phyloP scores from a whole-genome alignment of 2,797 vertebrate genomes.

The Sarcoramphus papa region DNA sequence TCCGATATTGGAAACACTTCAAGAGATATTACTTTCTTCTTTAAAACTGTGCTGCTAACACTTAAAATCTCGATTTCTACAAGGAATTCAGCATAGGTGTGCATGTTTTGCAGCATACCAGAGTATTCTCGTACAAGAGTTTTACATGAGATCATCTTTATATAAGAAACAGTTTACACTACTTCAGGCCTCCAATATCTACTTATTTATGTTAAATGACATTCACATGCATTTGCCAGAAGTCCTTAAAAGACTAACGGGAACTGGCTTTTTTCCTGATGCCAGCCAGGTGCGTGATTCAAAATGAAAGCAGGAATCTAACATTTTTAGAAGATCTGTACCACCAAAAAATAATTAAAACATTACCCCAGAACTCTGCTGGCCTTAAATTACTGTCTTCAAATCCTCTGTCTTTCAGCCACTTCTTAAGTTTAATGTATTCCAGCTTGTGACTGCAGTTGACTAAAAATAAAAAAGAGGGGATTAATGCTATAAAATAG shows the following conservation, averaged over 20 bases:
- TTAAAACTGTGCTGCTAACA: neutral
- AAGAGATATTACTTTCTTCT: neutral
- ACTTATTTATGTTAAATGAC: neutral
- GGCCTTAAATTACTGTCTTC: slow-evolving; percentile 77
- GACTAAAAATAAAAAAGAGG: slow-evolving; percentile 63
- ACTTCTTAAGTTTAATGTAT: slow-evolving; percentile 84
- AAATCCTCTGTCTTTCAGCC: slow-evolving; percentile 86
- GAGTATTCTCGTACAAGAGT: neutral
- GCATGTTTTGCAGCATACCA: neutral
- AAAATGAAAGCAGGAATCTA: neutral
- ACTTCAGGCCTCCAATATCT: neutral
- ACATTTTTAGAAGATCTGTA: neutral
- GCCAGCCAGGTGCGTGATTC: neutral
- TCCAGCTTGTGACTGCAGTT: slow-evolving; percentile 76
- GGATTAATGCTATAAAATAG: neutral
- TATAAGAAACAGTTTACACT: neutral
- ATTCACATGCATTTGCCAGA: neutral
- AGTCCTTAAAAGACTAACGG: neutral
- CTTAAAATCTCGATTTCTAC: neutral
- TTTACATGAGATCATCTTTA: neutral
- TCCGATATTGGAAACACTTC: neutral
- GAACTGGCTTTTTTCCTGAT: neutral
- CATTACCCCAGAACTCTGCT: slow-evolving; percentile 80
- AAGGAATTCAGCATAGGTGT: neutral
- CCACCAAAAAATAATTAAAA: neutral